Base-by-base conservation (phyloP, 2,113 vertebrate species). In the Oenanthe oenanthe region DNA sequence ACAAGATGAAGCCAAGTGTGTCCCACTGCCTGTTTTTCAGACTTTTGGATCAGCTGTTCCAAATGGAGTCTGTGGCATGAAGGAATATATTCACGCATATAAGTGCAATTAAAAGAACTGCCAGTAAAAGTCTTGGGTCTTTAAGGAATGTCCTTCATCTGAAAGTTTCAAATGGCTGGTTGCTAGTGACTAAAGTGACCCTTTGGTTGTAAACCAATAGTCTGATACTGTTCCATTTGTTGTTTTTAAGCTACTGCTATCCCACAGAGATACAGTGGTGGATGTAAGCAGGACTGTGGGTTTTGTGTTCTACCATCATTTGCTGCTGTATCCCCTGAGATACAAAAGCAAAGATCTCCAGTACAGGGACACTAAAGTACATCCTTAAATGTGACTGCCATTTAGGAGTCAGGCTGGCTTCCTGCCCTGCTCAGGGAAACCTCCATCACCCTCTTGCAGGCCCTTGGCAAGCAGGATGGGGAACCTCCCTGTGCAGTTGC, bases 401-500 rank as follows among this genome's bases (percentile, higher is more conserved):
- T 10, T 74, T 43, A 31, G 12, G 42, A 38, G 34, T 25, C 1
- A 2, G 40, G 17, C n/a, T n/a, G 36, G 19, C 50, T 21, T 72
- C 45, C 57, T 45, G 54, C 32, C 38, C 47, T 51, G 26, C 38
- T 54, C 43, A 28, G 34, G 13, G 21, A 70, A 78, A 48, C 11
- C 24, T 75, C 25, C 31, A n/a, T 21, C 42, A 24, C 17, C 3
- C 6, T 34, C 19, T 32, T 21, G 42, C 42, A 76, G 73, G 42
- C 4, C 48, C 43, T 74, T 25, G 14, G 54, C 85, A 92, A 61
- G 62, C 17, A 31, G 51, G 16, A 19, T 40, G 36, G 40, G 36
- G 40, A 93, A 18, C 22, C 5, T 43, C 21, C 29, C n/a, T 2
- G 2, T 0, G 4, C 11, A 62, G 2, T 10, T 67, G 17, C 62